Evolutionary conservation across 2,797 vertebrate genomes (phyloP).

Genomic region (Knipowitschia caucasica): DNA sequence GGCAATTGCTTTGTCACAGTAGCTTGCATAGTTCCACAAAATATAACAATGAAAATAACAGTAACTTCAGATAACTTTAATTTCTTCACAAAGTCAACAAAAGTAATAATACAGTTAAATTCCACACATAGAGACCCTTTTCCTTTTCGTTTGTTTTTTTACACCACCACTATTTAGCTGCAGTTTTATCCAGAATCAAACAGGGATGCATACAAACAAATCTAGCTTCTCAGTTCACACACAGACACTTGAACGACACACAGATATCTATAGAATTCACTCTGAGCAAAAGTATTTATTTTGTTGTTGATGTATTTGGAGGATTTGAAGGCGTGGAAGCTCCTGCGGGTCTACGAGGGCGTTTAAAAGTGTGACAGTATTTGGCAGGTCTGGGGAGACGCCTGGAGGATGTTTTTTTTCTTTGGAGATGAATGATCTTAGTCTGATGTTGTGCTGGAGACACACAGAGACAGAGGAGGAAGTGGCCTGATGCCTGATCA

Average conservation of each 20-base stretch:
- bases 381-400: conserved; percentile 38
- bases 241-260: not conserved
- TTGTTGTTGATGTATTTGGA: conserved; percentile 4
- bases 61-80: no score
- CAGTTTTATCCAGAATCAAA: not conserved
- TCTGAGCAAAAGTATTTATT: not conserved
- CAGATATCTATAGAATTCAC: no score
- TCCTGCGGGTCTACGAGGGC: conserved; percentile 1
- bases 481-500: not conserved
- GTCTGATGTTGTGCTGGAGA: conserved; percentile 25
- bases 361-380: conserved; percentile 25
- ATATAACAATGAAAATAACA: no score
- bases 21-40: no score
- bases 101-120: no score
- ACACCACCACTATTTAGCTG: conserved; percentile 12
- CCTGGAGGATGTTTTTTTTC: conserved; percentile 30
- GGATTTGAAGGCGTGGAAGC: conserved; percentile 15
- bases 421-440: conserved; percentile 37
- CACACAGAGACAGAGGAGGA: conserved; percentile 14
- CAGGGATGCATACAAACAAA: conserved; percentile 10
- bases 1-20: no score
- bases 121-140: no score
- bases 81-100: no score
- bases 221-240: no score
- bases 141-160: conserved; percentile 17